Percentiles rank a stretch among this genome's conserved stretches.
Evolutionary conservation across 2,113 vertebrate genomes (phyloP).

Genomic region (Cryptotis parvus): DNA sequence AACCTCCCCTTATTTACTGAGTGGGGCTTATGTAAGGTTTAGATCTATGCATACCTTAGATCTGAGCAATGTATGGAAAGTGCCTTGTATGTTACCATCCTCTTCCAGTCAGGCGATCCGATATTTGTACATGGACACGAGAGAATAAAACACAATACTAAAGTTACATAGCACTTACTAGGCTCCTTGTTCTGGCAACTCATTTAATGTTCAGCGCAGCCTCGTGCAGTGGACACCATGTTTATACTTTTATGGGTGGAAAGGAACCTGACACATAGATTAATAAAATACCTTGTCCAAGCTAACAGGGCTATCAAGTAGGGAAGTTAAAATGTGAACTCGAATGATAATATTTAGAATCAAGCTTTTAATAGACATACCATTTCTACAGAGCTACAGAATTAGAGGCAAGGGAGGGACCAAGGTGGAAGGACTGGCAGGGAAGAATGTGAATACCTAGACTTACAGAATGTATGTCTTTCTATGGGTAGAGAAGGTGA

Average conservation of each 20-base stretch:
- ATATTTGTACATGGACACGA: not conserved
- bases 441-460: not conserved
- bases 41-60: conserved; percentile 7
- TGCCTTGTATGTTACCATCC: not conserved
- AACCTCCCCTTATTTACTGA: not conserved
- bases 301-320: conserved; percentile 1
- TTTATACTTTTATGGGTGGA: not conserved
- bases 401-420: not conserved
- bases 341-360: not conserved
- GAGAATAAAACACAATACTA: not conserved
- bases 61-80: not conserved
- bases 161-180: not conserved
- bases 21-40: not conserved
- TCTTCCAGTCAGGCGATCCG: not conserved
- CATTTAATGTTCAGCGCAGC: conserved; percentile 16
- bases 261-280: not conserved
- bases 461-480: not conserved
- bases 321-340: not conserved
- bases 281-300: not conserved
- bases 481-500: not conserved
- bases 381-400: not conserved
- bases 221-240: not conserved
- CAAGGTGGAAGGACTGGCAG: not conserved
- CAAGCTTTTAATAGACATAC: not conserved
- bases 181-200: not conserved